Base-by-base conservation (phyloP, 2,113 vertebrate genomes). In the Oceanodroma tethys region DNA sequence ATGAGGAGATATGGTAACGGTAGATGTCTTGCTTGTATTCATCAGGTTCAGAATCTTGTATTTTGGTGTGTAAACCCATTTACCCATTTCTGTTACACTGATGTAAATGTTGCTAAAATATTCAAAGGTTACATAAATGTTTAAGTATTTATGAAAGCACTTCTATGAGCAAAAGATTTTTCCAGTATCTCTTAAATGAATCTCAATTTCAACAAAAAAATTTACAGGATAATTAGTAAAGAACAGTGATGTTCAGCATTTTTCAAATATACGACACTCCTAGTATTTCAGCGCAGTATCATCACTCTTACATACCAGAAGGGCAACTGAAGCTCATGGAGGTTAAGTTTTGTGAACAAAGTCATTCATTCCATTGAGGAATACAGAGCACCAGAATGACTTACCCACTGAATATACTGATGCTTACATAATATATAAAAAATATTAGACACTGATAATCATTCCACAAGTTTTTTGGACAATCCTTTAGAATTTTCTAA, bases 121-220 rank as follows among this genome's bases (percentile, higher is more conserved):
- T 79, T 93, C 80, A 92, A 78, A 90, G 53, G 73, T 92, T 93
- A 93, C 70, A 94, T 90, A 89, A 91, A 95, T 53, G 60, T 34
- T 91, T 56, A 75, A 94, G 81, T 92, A 95, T 91, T 81, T 81
- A 89, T 86, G 83, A 81, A 86, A 75, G 70, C 72, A 68, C 14
- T 91, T 89, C 40, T 16, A 6, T 7, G 56, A 93, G 91, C 56
- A 68, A 76, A 83, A 78, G 36, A 79, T 91, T 63, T 63, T 55
- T 9, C 56, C 74, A 72, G 43, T 43, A 52, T 60, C 65, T 96
- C 81, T 81, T 75, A 60, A 43, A 91, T 48, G 40, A 91, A 68
- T 87, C 25, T 87, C 70, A 72, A 48, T 79, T 91, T 89, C 38
- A 68, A 34, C 18, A 27, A 19, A 67, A 84, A 34, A 81, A 59